Percentiles rank a stretch among this genome's conserved stretches.
Evolutionary conservation across 2,888 invertebrate species (phyloP).

Genomic region (Drosophila pseudotalamancana): DNA sequence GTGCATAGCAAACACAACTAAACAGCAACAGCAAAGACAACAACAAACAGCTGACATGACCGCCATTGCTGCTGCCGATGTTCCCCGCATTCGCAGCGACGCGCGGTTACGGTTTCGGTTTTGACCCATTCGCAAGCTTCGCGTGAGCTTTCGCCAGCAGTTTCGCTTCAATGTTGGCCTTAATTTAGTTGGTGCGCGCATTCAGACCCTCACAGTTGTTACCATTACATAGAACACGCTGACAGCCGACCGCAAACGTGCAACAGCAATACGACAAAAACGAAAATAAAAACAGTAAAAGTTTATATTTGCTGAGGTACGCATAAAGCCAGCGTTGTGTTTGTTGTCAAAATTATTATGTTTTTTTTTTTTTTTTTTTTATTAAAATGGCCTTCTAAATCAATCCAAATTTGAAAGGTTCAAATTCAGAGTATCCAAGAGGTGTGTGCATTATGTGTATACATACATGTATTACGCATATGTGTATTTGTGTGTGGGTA

Average conservation of each 20-base stretch:
- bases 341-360: neutral
- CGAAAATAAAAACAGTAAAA: conserved; percentile 1
- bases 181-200: conserved; percentile 71
- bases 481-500: neutral
- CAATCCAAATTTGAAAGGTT: conserved; percentile 1
- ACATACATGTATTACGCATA: neutral
- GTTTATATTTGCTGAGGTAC: conserved; percentile 25
- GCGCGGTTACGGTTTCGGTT: conserved; percentile 37
- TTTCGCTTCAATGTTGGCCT: conserved; percentile 63
- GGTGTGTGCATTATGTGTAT: conserved; percentile 1
- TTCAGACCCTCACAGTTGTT: conserved; percentile 62
- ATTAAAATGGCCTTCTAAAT: neutral
- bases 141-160: conserved; percentile 60
- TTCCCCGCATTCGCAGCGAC: conserved; percentile 20
- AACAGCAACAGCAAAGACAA: conserved; percentile 21
- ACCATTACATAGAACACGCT: conserved; percentile 11
- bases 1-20: conserved; percentile 48
- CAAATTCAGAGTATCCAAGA: conserved; percentile 28
- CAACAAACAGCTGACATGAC: conserved; percentile 49
- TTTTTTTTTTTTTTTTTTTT: neutral
- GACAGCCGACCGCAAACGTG: conserved; percentile 4
- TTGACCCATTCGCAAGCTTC: conserved; percentile 58
- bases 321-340: conserved; percentile 4
- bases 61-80: conserved; percentile 44
- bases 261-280: conserved; percentile 18